Evolutionary conservation across 2,888 invertebrate species (phyloP).

Genomic region (Synanthedon tipuliformis): DNA sequence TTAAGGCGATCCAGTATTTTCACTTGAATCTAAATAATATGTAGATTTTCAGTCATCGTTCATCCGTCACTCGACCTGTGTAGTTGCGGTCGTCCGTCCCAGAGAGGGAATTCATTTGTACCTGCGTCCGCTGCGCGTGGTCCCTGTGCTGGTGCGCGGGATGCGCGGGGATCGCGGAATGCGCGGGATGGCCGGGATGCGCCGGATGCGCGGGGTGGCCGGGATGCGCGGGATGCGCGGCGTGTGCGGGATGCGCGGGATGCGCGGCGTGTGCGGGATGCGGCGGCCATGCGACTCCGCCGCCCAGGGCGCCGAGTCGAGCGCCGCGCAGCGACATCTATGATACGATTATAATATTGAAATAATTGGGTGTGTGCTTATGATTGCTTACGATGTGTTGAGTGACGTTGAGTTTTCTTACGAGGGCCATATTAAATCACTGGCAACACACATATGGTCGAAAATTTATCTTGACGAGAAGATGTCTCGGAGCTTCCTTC

Average conservation of each 20-base stretch:
- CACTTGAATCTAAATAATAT: too few relatives aligned
- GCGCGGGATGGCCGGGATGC: constrained; percentile 13
- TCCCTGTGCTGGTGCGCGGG: constrained; percentile 15
- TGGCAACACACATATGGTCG: too few relatives aligned
- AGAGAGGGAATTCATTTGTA: constrained; percentile 9
- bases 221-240: constrained; percentile 12
- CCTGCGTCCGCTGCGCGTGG: constrained; percentile 32
- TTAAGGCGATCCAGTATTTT: too few relatives aligned
- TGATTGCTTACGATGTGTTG: too few relatives aligned
- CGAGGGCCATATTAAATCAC: too few relatives aligned
- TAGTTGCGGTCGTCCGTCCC: too few relatives aligned
- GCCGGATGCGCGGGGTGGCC: constrained; percentile 10
- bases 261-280: constrained; percentile 10
- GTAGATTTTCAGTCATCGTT: background rate
- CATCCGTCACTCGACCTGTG: too few relatives aligned
- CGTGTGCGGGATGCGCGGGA: constrained; percentile 11
- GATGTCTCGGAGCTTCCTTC: too few relatives aligned
- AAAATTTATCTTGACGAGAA: too few relatives aligned
- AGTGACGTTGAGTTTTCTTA: too few relatives aligned
- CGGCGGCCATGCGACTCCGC: constrained; percentile 43
- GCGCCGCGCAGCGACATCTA: constrained; percentile 58
- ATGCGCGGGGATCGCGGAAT: constrained; percentile 14
- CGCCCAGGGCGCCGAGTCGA: constrained; percentile 43
- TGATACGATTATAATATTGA: too few relatives aligned
- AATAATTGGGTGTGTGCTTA: too few relatives aligned